Conservation (phyloP, 2,888 invertebrate genomes). For the Aromia moschata region DNA sequence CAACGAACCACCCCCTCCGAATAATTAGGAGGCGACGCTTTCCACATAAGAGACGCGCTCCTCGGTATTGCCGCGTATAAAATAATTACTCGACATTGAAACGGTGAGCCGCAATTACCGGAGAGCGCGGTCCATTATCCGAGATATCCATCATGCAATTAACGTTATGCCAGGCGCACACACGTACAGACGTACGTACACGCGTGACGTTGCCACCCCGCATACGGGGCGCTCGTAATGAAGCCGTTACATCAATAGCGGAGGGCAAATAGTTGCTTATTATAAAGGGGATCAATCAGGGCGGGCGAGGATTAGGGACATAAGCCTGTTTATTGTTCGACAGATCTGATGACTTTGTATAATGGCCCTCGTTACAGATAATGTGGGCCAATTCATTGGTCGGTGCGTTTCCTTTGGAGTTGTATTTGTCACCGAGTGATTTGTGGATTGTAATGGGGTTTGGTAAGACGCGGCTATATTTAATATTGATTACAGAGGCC, state of each 20-base stretch:
- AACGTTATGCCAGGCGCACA: constrained; percentile 50
- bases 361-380: constrained; percentile 16
- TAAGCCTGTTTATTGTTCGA: constrained; percentile 36
- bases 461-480: too few relatives aligned
- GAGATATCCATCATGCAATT: constrained; percentile 54
- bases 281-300: constrained; percentile 38
- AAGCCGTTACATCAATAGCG: constrained; percentile 39
- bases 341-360: constrained; percentile 32
- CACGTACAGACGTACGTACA: constrained; percentile 46
- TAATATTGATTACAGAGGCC: too few relatives aligned
- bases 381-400: constrained; percentile 17
- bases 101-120: constrained; percentile 50
- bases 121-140: constrained; percentile 48
- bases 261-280: constrained; percentile 41
- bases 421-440: background rate
- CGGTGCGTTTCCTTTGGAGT: constrained; percentile 2
- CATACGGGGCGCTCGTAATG: constrained; percentile 37
- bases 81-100: constrained; percentile 47
- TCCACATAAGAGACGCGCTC: too few relatives aligned
- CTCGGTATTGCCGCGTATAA: constrained; percentile 28
- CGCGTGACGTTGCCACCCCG: constrained; percentile 34
- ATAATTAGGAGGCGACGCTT: constrained; percentile 32
- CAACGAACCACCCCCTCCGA: constrained; percentile 25
- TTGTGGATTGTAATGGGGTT: background rate
- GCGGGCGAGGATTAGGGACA: constrained; percentile 24